Conservation (phyloP, 2,113 vertebrate species). For the Austrofundulus limnaeus region DNA sequence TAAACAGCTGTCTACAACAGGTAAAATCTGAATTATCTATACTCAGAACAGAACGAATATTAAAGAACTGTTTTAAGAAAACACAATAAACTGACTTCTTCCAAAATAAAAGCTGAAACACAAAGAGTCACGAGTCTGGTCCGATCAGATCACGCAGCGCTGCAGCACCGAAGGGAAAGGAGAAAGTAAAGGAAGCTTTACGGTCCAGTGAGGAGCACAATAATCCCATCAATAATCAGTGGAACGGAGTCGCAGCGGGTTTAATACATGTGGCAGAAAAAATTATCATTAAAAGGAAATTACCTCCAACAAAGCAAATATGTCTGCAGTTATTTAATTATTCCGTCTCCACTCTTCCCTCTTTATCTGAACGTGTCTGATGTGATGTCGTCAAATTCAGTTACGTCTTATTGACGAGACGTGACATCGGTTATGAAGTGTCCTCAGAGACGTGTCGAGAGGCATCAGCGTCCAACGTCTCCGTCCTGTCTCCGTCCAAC, state of each 20-base stretch:
- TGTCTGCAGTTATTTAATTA: slow-evolving; percentile 21
- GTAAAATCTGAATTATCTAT: no score
- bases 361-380: slow-evolving; percentile 49
- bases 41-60: no score
- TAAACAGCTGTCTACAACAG: no score
- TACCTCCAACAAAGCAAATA: slow-evolving; percentile 27
- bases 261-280: slow-evolving; percentile 33
- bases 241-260: slow-evolving; percentile 19
- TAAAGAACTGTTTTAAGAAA: no score
- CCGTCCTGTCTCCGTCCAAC: no score
- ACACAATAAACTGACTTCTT: no score
- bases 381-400: slow-evolving; percentile 49
- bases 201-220: no score
- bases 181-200: no score
- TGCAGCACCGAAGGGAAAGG: no score
- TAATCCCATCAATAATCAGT: slow-evolving; percentile 15
- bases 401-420: slow-evolving; percentile 42
- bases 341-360: slow-evolving; percentile 18
- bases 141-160: no score
- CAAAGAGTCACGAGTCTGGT: no score
- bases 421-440: slow-evolving; percentile 29
- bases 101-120: no score
- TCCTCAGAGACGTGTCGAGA: slow-evolving; percentile 17
- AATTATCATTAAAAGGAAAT: slow-evolving; percentile 27
- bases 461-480: slow-evolving; percentile 13